Evolutionary conservation across 1,140 invertebrate species (phyloP).

Genomic region (Apocrypta bakeri): DNA sequence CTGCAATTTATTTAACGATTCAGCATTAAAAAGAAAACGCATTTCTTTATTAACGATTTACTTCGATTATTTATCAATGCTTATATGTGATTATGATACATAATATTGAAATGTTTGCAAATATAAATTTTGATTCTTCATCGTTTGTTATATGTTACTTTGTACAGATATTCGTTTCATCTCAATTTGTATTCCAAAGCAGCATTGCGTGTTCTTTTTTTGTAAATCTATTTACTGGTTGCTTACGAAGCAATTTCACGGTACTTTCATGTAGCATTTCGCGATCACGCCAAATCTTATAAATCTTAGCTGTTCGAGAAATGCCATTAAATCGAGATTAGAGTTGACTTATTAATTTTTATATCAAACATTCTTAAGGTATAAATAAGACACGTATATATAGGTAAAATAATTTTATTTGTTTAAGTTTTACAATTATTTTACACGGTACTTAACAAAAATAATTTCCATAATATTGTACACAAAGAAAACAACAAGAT

Average conservation of each 20-base stretch:
- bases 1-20: not conserved
- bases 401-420: not conserved
- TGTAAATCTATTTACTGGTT: not conserved
- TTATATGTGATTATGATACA: too few species aligned
- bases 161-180: too few species aligned
- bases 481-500: not conserved
- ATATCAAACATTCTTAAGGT: too few species aligned
- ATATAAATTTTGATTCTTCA: too few species aligned
- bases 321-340: too few species aligned
- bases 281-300: not conserved
- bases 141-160: too few species aligned
- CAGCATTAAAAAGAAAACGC: not conserved
- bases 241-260: not conserved
- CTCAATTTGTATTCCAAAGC: not conserved
- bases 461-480: not conserved
- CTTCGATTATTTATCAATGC: too few species aligned
- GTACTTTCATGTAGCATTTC: too few species aligned
- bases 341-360: too few species aligned
- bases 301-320: not conserved
- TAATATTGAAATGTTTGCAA: too few species aligned
- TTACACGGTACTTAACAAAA: not conserved
- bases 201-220: not conserved
- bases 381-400: not conserved
- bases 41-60: too few species aligned
- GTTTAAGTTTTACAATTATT: not conserved